These are phyloP conservation scores for Tromatobia lineatoria DNA, from an alignment of 2,888 invertebrate species.

Conservation along the genomic window DNA sequence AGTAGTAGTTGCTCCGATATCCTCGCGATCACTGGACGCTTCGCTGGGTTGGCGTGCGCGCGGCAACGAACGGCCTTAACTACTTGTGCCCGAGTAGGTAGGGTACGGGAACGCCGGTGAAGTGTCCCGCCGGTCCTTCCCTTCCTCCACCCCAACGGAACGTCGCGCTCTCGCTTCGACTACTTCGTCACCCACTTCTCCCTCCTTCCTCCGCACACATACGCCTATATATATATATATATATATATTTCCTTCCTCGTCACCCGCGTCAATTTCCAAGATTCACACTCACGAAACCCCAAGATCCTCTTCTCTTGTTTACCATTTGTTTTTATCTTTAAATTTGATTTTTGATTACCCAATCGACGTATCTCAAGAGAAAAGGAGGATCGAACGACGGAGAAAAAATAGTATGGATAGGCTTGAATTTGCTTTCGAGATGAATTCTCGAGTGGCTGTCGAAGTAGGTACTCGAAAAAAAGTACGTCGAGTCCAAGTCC, in stretches of 20 bases:
- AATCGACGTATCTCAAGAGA: background rate
- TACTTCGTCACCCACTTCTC: constrained; percentile 64
- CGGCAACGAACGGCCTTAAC: constrained; percentile 53
- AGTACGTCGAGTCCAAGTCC: background rate
- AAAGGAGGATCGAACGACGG: background rate
- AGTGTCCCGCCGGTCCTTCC: constrained; percentile 49
- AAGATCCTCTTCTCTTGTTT: background rate
- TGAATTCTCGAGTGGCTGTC: background rate
- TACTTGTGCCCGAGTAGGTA: constrained; percentile 39
- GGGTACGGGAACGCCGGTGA: constrained; percentile 23
- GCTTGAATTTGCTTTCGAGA: background rate
- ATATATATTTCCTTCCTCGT: constrained; percentile 20
- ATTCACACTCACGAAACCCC: constrained; percentile 18
- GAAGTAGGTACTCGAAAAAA: background rate
- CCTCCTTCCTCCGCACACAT: constrained; percentile 34
- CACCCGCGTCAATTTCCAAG: constrained; percentile 19
- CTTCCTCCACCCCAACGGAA: constrained; percentile 46
- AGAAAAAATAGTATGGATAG: background rate
- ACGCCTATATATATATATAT: background rate
- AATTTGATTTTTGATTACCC: background rate
- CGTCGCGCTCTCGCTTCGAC: constrained; percentile 40
- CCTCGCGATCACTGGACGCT: constrained; percentile 51
- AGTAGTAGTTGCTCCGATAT: constrained; percentile 46
- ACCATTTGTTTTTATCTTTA: background rate
- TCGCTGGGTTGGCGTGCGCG: constrained; percentile 32